Evolutionary conservation across 1,140 invertebrate species (phyloP).

Genomic region (Trypoxylus dichotomus): DNA sequence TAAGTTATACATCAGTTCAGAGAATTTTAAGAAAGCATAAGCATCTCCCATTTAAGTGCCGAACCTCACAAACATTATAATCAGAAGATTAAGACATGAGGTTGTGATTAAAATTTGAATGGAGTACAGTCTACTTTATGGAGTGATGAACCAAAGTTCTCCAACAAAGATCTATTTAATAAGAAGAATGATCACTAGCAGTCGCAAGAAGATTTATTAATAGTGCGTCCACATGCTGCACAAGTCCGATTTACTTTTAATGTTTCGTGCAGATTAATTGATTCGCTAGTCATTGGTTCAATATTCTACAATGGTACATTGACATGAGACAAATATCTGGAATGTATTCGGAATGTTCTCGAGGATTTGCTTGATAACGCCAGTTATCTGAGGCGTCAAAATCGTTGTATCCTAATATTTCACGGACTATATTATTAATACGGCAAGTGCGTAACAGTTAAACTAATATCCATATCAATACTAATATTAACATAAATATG

Average conservation of each 20-base stretch:
- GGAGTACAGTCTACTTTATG: not conserved
- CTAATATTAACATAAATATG: no score
- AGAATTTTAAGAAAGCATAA: conserved; percentile 1
- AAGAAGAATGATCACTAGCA: not conserved
- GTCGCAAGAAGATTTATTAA: not conserved
- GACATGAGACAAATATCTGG: not conserved
- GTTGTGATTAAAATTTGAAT: no score
- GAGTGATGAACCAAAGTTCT: conserved; percentile 1
- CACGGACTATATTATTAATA: no score
- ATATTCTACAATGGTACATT: conserved; percentile 3
- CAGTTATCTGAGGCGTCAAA: not conserved
- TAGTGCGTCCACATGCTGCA: not conserved
- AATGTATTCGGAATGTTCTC: not conserved
- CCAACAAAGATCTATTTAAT: conserved; percentile 4
- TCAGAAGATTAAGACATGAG: not conserved
- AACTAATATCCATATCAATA: no score
- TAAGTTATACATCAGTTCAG: no score
- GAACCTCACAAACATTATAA: not conserved
- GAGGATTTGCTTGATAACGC: not conserved
- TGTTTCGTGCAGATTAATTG: conserved; percentile 11
- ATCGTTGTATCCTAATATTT: no score
- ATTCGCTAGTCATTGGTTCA: not conserved
- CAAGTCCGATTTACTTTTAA: conserved; percentile 8
- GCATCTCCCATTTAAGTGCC: not conserved
- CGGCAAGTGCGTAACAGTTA: no score